Evolutionary conservation across 2,888 invertebrate species (phyloP).

Genomic region (Drosophila differens): DNA sequence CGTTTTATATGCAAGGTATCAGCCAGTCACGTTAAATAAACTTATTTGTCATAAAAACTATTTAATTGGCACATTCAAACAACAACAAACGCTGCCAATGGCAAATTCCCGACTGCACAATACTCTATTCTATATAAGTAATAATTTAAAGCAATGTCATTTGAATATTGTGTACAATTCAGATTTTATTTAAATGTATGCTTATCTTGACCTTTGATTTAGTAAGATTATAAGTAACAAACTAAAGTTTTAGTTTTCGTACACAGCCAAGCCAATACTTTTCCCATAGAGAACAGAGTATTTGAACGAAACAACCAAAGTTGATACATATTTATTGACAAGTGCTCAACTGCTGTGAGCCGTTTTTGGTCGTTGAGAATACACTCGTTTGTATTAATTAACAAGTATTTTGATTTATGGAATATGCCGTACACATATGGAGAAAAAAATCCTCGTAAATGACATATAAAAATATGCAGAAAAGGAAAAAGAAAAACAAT

Average conservation of each 20-base stretch:
- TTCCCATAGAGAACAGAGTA: not conserved
- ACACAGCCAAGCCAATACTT: not conserved
- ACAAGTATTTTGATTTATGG: conserved; percentile 72
- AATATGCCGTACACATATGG: conserved; percentile 24
- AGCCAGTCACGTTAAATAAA: conserved; percentile 17
- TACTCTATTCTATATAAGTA: not conserved
- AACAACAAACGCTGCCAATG: not conserved
- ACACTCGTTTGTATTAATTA: conserved; percentile 68
- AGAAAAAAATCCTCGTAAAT: conserved; percentile 19
- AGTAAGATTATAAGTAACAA: not conserved
- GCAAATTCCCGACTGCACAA: not conserved
- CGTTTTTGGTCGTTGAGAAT: conserved; percentile 29
- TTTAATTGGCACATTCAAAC: conserved; percentile 12
- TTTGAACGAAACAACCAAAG: conserved; percentile 17
- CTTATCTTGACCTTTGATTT: not conserved
- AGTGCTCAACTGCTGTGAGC: conserved; percentile 20
- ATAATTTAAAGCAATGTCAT: not conserved
- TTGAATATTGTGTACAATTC: not conserved
- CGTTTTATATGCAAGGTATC: not conserved
- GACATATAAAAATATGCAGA: conserved; percentile 27
- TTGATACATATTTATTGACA: conserved; percentile 26
- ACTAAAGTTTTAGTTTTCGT: not conserved
- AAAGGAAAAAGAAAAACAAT: conserved; percentile 8
- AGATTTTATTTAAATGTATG: not conserved
- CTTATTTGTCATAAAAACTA: conserved; percentile 8